Base-by-base conservation (phyloP, 2,888 invertebrate species). In the Andricus curvator region DNA sequence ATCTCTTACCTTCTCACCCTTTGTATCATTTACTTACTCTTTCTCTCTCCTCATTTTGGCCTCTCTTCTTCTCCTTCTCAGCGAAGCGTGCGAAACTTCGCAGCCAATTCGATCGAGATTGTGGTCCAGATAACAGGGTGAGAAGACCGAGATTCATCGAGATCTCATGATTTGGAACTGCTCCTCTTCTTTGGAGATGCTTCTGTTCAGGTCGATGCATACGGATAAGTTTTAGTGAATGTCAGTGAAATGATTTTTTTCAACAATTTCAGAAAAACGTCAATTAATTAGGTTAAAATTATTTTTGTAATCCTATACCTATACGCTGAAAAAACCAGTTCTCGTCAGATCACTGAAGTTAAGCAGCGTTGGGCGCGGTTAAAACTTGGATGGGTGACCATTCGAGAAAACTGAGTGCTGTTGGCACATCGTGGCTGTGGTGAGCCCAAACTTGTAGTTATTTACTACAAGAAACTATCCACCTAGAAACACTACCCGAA, bases 21-120 rank as follows among this genome's bases (percentile, higher is more conserved):
- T 33, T 60, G 66, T 80, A 78, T 66, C 81, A 81, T 62, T 82
- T 77, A 70, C 78, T 83, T 78, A 56, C 60, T 78, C 76, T 64
- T 77, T 81, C 51, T 62, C 78, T 60, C 77, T 74, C 77, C 76
- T 79, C 74, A 77, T 74, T 65, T 67, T 60, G 20, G 66, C 81
- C 66, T 81, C 67, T 80, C 65, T 74, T 79, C 84, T 51, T 81
- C 78, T 83, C 81, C 77, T 48, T 80, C 82, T 84, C 84, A 81
- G 86, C 85, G 88, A 88, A 89, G 88, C 90, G 90, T 90, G 90
- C 90, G 90, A 90, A 90, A 89, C 88, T 87, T 84, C 85, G 86
- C 83, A 85, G 86, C 87, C 89, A 90, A 90, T 89, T 89, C 88
- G 89, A 90, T 89, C 88, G 89, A 89, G 90, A 90, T 90, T 90